Evolutionary conservation across 2,888 invertebrate genomes (phyloP), one percentile per base, ranked within the genome.

Genomic region (Tubulanus polymorphus): DNA sequence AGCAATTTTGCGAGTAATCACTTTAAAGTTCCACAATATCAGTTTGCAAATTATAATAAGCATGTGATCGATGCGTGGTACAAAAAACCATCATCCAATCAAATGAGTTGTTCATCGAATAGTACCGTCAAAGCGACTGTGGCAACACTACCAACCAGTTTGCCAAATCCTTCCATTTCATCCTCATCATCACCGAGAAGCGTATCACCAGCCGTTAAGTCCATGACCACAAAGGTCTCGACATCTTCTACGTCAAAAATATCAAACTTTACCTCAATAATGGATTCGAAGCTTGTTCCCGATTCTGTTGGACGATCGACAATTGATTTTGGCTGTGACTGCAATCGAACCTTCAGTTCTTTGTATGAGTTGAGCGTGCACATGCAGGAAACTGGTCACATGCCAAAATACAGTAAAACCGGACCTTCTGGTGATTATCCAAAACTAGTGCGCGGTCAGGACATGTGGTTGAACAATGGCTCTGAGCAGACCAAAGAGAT

Each of bases 381-480:
- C 58, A 72, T 81, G 60, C 79, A 80, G 81, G 94, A 95, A 79
- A 93, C 93, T 15, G 93, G 95, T 88, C 95, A 95, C 48, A 82
- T 94, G 67, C 95, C 96, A 29, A 84, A 66, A n/a, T 63, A 65
- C 35, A 93, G 58, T 54, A 72, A 73, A 55, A 63, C 67, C 32
- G 66, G 69, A 18, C 69, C 63, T 32, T 59, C 69, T 51, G 66
- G 73, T 59, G 76, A 76, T 52, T 75, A 74, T 59, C 78, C 78
- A 66, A 96, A 96, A 79, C 83, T 96, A 65, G 96, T 96, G 1
- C 86, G 96, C 25, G 96, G 96, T 1, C 96, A 96, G 81, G 96
- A 96, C 75, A 95, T 96, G 32, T 96, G 96, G 96, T 81, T 96
- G 64, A 95, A 95, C 26, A 94, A 95, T 79, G 94, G 93, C 0